These are phyloP conservation scores for Elachura formosa DNA, from an alignment of 2,113 vertebrate genomes.

Conservation along the genomic window DNA sequence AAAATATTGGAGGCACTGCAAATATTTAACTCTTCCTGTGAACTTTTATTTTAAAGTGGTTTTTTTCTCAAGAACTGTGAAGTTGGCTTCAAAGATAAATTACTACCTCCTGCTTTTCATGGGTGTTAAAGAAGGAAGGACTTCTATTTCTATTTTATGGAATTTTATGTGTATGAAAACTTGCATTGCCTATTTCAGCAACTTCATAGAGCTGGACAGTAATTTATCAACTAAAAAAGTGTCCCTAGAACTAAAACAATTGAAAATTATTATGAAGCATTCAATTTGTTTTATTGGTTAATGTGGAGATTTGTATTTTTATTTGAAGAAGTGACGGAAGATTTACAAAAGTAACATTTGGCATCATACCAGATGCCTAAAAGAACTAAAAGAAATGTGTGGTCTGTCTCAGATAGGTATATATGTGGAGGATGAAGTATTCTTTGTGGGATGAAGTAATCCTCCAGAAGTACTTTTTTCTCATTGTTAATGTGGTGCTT, in stretches of 20 bases:
- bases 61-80: neutral
- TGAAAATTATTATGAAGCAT: neutral
- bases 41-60: neutral
- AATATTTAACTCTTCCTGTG: neutral
- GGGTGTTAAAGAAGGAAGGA: neutral
- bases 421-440: neutral
- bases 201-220: neutral
- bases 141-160: neutral
- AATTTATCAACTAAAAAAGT: neutral
- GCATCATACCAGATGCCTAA: neutral
- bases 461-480: neutral
- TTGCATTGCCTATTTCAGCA: neutral
- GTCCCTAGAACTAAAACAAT: neutral
- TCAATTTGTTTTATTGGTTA: neutral
- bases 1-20: neutral
- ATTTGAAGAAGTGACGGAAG: neutral
- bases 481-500: neutral
- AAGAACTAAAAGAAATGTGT: neutral
- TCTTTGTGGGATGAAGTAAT: neutral
- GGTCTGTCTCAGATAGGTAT: neutral
- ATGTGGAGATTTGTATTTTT: neutral
- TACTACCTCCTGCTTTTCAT: neutral
- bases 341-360: neutral
- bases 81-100: neutral
- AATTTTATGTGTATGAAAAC: neutral